Percentiles rank a stretch among this genome's conserved stretches.
Conservation (phyloP, 2,888 invertebrate genomes). For the Drosophila kambysellisi region DNA sequence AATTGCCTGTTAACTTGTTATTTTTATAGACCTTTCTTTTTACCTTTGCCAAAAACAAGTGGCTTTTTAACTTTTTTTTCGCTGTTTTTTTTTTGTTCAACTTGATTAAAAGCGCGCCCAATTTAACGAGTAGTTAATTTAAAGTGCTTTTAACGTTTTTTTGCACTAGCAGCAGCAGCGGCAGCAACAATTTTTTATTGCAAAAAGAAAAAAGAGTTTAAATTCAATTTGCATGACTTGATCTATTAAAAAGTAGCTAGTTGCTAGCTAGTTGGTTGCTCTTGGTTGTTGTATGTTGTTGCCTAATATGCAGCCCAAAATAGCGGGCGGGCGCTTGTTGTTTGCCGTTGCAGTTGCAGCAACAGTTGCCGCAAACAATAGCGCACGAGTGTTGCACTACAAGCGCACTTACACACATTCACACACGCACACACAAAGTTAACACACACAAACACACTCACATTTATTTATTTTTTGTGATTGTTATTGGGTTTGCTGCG, state of each 20-base stretch:
- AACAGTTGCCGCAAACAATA: constrained; percentile 65
- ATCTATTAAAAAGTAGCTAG: constrained; percentile 41
- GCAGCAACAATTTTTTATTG: constrained; percentile 17
- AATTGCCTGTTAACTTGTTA: background rate
- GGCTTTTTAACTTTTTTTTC: background rate
- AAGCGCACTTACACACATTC: constrained; percentile 22
- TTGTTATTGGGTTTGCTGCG: constrained; percentile 49
- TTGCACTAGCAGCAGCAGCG: constrained; percentile 20
- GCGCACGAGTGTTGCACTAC: constrained; percentile 54
- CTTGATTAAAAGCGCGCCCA: constrained; percentile 36
- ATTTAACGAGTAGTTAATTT: constrained; percentile 17
- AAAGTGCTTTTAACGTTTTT: constrained; percentile 26
- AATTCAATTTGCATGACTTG: constrained; percentile 51
- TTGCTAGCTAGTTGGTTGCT: constrained; percentile 8
- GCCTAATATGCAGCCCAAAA: constrained; percentile 61
- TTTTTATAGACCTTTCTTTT: background rate
- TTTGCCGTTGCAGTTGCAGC: constrained; percentile 56
- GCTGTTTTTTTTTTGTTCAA: background rate
- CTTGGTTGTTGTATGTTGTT: constrained; percentile 43
- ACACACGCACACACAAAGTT: constrained; percentile 8
- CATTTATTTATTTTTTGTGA: constrained; percentile 31
- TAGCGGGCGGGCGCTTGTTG: constrained; percentile 69
- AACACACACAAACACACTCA: constrained; percentile 10
- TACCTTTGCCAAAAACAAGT: background rate
- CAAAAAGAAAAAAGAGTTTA: constrained; percentile 33